phyloP scores from a whole-genome alignment of 2,888 invertebrate genomes.

The Anorthoa munda region DNA sequence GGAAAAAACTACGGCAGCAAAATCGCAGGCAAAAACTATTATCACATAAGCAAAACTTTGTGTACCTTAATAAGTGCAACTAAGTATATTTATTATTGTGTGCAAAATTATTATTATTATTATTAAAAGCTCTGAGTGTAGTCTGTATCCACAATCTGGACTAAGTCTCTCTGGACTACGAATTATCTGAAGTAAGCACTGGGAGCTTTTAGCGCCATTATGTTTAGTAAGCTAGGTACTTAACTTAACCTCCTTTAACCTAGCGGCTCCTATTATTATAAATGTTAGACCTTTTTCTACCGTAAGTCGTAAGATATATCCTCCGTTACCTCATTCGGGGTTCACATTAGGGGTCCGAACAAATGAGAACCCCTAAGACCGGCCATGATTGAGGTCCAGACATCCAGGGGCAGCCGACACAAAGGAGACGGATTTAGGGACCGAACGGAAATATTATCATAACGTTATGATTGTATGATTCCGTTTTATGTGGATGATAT shows the following conservation, averaged over 20 bases:
- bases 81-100: slow-evolving; percentile 1
- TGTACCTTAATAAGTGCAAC: neutral
- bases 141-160: slow-evolving; percentile 18
- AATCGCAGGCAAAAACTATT: no score
- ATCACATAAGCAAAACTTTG: no score
- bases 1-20: no score
- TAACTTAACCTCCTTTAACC: neutral
- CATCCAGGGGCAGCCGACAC: slow-evolving; percentile 25
- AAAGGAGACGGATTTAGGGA: slow-evolving; percentile 30
- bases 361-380: slow-evolving; percentile 44
- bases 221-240: neutral
- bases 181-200: slow-evolving; percentile 5
- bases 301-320: slow-evolving; percentile 4
- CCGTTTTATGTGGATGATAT: slow-evolving; percentile 16
- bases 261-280: slow-evolving; percentile 3
- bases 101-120: no score
- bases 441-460: slow-evolving; percentile 44
- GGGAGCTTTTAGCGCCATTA: slow-evolving; percentile 22
- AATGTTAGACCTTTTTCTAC: neutral
- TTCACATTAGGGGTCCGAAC: slow-evolving; percentile 34
- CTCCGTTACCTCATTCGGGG: slow-evolving; percentile 3
- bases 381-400: slow-evolving; percentile 40
- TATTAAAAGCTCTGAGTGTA: slow-evolving; percentile 9
- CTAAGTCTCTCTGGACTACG: neutral
- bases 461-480: slow-evolving; percentile 45